Base-by-base conservation (phyloP, 2,888 invertebrate genomes). In the Branchellion lobata region DNA sequence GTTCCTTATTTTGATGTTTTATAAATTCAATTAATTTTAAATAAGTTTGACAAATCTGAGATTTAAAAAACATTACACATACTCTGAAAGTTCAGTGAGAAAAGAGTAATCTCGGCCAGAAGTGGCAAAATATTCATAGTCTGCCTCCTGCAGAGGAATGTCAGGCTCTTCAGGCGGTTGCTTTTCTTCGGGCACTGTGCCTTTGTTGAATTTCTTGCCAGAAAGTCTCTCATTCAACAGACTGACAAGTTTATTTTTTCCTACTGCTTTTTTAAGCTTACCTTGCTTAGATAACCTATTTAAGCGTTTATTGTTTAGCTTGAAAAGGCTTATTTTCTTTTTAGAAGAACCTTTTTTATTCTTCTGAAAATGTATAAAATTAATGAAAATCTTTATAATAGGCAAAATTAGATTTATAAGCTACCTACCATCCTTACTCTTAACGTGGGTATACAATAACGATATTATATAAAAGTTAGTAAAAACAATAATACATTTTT, bases 231-330 rank as follows among this genome's bases (percentile, higher is more conserved):
- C 79, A 51, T 81, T 77, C 24, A 81, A 24, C 5, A 82, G 47
- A 1, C 40, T 77, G 14, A 80, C 51, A n/a, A 81, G 75, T 11
- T 80, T 76, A 11, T 79, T 80, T 61, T 81, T 82, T 21, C 71
- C 73, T 0, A 80, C 61, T 27, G 78, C 40, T 27, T 81, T 81
- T 57, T 84, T 83, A 11, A 84, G 81, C 69, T 84, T 83, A 3
- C 84, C 84, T 61, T 82, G 83, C 68, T 83, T 84, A 21, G 84
- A 83, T 29, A 84, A 69, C 47, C 83, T 84, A 76, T 84, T 84
- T 1, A 83, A 79, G 14, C 78, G 73, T 57, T 84, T 84, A 78
- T 84, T 84, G n/a, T 81, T 80, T 14, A 84, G 79, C 74, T 84
- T 84, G 18, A 80, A 40, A 1, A 81, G 36, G 51, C 82, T 82